phyloP scores from a whole-genome alignment of 2,888 invertebrate species.

The Pseudanteris insignis region DNA sequence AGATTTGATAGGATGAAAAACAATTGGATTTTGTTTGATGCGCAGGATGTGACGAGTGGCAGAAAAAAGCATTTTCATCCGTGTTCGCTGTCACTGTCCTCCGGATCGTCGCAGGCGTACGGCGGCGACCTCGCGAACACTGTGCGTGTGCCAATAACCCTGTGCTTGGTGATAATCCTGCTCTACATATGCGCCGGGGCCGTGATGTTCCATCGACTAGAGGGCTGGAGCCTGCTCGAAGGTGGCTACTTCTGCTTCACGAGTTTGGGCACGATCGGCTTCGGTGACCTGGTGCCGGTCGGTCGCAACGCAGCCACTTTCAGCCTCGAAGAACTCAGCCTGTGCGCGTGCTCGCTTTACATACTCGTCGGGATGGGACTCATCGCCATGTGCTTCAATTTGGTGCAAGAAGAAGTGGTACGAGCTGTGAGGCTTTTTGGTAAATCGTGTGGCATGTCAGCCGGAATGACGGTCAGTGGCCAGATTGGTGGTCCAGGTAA shows the following conservation, averaged over 20 bases:
- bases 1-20: too few relatives aligned
- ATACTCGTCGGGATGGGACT: constrained; percentile 86
- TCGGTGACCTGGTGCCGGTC: constrained; percentile 81
- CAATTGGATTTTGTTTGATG: too few relatives aligned
- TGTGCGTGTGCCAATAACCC: constrained; percentile 85
- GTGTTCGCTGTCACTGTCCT: constrained; percentile 56
- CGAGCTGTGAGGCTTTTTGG: constrained; percentile 69
- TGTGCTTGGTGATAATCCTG: constrained; percentile 86
- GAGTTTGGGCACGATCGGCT: constrained; percentile 83
- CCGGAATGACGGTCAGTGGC: constrained; percentile 58
- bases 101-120: constrained; percentile 59
- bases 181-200: constrained; percentile 91
- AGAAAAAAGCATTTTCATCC: constrained; percentile 58
- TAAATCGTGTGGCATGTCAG: constrained; percentile 63
- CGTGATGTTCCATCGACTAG: constrained; percentile 87
- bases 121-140: constrained; percentile 69
- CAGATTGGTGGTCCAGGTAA: constrained; percentile 60
- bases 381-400: constrained; percentile 87
- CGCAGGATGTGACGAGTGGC: constrained; percentile 51
- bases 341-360: constrained; percentile 82
- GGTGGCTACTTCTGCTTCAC: constrained; percentile 86
- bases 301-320: constrained; percentile 65
- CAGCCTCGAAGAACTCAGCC: constrained; percentile 73
- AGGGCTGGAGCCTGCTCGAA: constrained; percentile 90
- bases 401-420: constrained; percentile 81